Evolutionary conservation across 2,888 invertebrate species (phyloP), one percentile per base, ranked within the genome.

Genomic region (Melanostoma mellinum): DNA sequence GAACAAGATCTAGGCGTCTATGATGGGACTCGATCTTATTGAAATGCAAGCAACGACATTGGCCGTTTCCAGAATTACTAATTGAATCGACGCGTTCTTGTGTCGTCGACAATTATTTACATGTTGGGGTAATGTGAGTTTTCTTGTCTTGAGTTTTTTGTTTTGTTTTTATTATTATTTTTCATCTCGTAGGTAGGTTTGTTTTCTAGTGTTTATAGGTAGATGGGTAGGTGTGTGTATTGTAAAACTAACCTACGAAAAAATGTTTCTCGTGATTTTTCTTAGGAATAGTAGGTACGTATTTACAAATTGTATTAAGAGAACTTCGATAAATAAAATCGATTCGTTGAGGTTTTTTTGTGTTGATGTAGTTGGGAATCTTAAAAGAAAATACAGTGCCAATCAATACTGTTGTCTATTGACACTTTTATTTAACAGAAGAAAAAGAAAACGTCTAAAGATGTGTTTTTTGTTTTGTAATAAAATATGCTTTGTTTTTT

Each of bases 81-180:
- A 90, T 90, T 90, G 90, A 90, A 90, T 88, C 90, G 89, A 90
- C 90, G 90, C 90, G 88, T 89, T 89, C 88, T 87, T 87, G 86
- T 88, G 88, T 84, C 84, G 78, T 82, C 81, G 73, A 81, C 81
- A 81, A 81, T 85, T 85, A 85, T 82, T 81, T 85, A 85, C 82
- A 82, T 85, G 85, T 75, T 75, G 74, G 61, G 74, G 71, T 79
- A 79, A 74, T 84, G 84, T 79, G 84, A 50, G 79, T 79, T 61
- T 72, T 74, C 63, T 74, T 53, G 33, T 78, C 53, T 75, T 38
- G 73, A 4, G 3, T 38, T 20, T 79, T 53, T 42, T 61, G 10
- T 56, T 58, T 58, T 58, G 44, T 48, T 46, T 69, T 69, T 48
- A 10, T 68, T 68, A 35, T 50, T 55, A 20, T 61, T 74, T 63